Conservation (phyloP, 2,888 invertebrate genomes). For the Chrysodeixis includens region DNA sequence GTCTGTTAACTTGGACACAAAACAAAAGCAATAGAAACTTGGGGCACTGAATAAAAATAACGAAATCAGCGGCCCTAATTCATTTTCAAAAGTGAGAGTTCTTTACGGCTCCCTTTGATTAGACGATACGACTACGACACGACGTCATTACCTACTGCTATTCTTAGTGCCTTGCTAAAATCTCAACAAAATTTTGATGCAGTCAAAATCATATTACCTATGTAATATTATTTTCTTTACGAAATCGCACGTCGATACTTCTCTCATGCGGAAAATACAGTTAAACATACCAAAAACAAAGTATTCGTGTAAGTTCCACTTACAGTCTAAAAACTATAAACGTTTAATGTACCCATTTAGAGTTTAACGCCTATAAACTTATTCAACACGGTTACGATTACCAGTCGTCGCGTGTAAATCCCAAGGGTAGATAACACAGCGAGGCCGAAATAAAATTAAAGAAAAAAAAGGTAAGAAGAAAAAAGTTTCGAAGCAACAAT, state of each 20-base stretch:
- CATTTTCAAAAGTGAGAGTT: constrained; percentile 75
- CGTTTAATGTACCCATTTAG: constrained; percentile 42
- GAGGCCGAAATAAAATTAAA: constrained; percentile 83
- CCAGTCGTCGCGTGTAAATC: constrained; percentile 63
- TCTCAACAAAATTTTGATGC: not conserved
- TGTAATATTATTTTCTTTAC: no score
- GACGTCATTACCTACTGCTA: constrained; percentile 22
- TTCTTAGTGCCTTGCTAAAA: not conserved
- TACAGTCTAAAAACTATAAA: constrained; percentile 49
- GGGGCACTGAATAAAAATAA: constrained; percentile 83
- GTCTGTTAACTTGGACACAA: constrained; percentile 67
- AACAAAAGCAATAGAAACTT: constrained; percentile 84
- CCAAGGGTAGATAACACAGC: constrained; percentile 70
- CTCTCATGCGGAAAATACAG: not conserved
- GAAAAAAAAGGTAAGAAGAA: constrained; percentile 75
- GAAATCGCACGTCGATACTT: no score
- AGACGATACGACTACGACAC: constrained; percentile 49
- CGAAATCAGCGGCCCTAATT: constrained; percentile 79
- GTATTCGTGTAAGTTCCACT: constrained; percentile 18
- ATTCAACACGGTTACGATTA: constrained; percentile 54
- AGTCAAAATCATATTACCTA: no score
- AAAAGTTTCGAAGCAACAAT: constrained; percentile 82
- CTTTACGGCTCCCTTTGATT: constrained; percentile 41
- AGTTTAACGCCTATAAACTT: constrained; percentile 54
- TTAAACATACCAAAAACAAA: constrained; percentile 10